Percentiles rank a stretch among this genome's conserved stretches.
These are phyloP conservation scores for Luidia sarsii DNA, from an alignment of 53 echinoderm and acorn worm species.

Conservation along the genomic window DNA sequence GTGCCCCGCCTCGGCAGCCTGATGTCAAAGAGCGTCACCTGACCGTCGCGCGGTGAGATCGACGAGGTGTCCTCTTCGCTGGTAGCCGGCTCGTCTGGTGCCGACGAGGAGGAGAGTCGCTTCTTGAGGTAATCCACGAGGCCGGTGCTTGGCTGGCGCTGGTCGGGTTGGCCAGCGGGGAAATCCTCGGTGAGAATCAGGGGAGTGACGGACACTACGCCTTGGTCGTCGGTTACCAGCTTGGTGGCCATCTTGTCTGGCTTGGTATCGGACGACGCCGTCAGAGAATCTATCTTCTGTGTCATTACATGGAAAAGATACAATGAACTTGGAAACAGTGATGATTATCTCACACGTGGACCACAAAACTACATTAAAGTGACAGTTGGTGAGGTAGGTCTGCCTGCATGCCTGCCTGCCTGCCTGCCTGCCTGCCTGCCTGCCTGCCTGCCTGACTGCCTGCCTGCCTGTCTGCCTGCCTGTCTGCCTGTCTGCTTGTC, in stretches of 20 bases:
- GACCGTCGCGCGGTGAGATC: constrained; percentile 20
- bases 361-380: no score
- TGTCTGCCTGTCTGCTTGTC: no score
- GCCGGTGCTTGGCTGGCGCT: background rate
- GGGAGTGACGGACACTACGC: constrained; percentile 40
- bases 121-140: background rate
- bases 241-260: background rate
- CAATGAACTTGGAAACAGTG: no score
- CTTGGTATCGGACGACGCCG: background rate
- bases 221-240: constrained; percentile 1
- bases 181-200: constrained; percentile 39
- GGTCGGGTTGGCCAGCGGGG: background rate
- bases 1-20: background rate
- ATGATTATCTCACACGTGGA: no score
- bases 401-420: no score
- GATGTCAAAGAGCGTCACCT: constrained; percentile 31
- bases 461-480: no score
- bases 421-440: no score
- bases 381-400: no score
- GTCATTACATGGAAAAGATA: no score
- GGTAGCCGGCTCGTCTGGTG: background rate
- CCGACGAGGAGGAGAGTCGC: background rate
- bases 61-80: background rate
- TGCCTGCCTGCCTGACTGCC: no score
- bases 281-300: background rate